These are phyloP conservation scores for Cinclus mexicanus DNA, from an alignment of 2,113 vertebrate genomes.

Conservation along the genomic window DNA sequence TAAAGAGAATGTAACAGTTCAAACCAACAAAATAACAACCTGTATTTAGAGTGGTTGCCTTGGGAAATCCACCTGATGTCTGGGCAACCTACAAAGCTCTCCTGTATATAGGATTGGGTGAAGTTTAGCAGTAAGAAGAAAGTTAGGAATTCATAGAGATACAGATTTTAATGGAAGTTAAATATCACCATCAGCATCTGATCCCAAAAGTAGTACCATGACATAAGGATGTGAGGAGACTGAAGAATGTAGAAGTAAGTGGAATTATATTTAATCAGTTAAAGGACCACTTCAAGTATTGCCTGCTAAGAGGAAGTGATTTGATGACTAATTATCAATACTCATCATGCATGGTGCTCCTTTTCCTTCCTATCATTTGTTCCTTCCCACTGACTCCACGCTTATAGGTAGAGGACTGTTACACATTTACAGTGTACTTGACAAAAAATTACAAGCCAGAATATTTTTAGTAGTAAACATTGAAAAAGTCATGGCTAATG, in stretches of 20 bases:
- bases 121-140: neutral
- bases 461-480: neutral
- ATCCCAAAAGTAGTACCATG: neutral
- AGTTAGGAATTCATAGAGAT: neutral
- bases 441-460: neutral
- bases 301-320: neutral
- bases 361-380: neutral
- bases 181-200: neutral
- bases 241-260: neutral
- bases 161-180: neutral
- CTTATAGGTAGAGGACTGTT: neutral
- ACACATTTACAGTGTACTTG: neutral
- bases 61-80: neutral
- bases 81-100: neutral
- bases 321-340: neutral
- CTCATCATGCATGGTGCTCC: neutral
- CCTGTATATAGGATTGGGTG: neutral
- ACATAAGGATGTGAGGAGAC: neutral
- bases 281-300: neutral
- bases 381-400: neutral
- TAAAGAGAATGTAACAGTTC: neutral
- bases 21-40: neutral
- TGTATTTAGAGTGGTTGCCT: neutral
- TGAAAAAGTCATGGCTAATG: neutral
- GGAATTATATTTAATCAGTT: neutral